A percentile compares a stretch with the other conserved stretches of the same genome.
These are phyloP conservation scores for Pararge aegeria DNA, from an alignment of 1,140 invertebrate genomes.

Conservation along the genomic window DNA sequence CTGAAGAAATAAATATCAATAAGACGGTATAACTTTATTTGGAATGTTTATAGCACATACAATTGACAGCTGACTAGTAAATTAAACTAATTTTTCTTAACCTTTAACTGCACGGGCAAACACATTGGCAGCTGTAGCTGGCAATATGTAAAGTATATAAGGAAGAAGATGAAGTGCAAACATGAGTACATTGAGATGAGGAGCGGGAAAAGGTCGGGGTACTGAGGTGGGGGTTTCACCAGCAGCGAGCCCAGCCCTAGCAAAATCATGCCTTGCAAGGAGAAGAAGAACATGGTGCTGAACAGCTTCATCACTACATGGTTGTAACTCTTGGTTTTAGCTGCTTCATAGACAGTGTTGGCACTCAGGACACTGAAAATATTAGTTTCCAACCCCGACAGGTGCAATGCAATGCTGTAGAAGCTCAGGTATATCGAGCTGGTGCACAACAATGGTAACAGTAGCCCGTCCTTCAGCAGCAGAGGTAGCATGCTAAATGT, in stretches of 20 bases:
- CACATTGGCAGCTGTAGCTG: conserved; percentile 82
- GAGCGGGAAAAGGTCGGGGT: conserved; percentile 93
- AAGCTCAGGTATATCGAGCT: conserved; percentile 80
- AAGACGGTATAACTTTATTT: conserved; percentile 33
- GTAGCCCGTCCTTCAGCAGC: conserved; percentile 90
- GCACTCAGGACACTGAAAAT: conserved; percentile 59
- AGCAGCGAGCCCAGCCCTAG: conserved; percentile 81
- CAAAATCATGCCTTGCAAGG: conserved; percentile 82
- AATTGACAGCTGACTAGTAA: not conserved
- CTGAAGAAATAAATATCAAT: conserved; percentile 19
- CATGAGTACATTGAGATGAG: conserved; percentile 91
- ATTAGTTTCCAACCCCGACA: conserved; percentile 44
- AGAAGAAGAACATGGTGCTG: conserved; percentile 76
- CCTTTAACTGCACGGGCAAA: conserved; percentile 41
- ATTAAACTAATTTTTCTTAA: conserved; percentile 46
- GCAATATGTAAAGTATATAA: conserved; percentile 89
- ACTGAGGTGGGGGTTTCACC: conserved; percentile 84
- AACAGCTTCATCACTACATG: conserved; percentile 56
- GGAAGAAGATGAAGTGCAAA: conserved; percentile 90
- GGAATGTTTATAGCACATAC: conserved; percentile 29
- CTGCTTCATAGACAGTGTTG: conserved; percentile 45
- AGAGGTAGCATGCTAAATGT: conserved; percentile 95
- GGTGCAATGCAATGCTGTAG: conserved; percentile 67
- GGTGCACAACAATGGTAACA: conserved; percentile 85
- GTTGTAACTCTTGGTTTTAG: conserved; percentile 41